Evolutionary conservation across 2,113 vertebrate species (phyloP).

Genomic region (Lophotis ruficrista): DNA sequence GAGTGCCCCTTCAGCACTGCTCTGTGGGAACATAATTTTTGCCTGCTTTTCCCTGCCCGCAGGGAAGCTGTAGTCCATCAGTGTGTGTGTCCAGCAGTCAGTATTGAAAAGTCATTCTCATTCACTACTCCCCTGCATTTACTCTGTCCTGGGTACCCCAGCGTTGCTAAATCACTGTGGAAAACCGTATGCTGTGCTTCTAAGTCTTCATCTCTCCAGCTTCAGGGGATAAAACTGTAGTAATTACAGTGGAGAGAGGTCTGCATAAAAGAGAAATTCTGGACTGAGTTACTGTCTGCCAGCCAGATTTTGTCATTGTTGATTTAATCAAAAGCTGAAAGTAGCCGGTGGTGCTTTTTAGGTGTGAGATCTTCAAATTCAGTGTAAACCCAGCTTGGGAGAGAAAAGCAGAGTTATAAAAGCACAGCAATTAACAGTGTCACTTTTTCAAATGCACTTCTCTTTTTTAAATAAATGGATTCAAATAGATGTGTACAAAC

Average conservation of each 20-base stretch:
- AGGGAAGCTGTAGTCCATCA: slow-evolving; percentile 17
- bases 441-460: background rate
- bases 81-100: slow-evolving; percentile 8
- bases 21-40: slow-evolving; percentile 21
- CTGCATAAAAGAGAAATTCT: slow-evolving; percentile 2
- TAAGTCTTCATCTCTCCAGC: slow-evolving; percentile 24
- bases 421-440: background rate
- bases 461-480: background rate
- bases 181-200: background rate
- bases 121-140: background rate
- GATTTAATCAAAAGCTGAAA: slow-evolving; percentile 40
- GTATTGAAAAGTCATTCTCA: slow-evolving; percentile 35
- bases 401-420: background rate
- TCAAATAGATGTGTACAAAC: background rate
- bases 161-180: background rate
- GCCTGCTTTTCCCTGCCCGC: background rate
- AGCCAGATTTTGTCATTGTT: slow-evolving; percentile 22
- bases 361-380: background rate
- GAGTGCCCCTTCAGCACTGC: background rate
- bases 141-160: background rate
- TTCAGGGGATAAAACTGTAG: slow-evolving; percentile 27
- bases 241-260: background rate
- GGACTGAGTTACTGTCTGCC: background rate
- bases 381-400: background rate
- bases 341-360: background rate